A percentile compares a stretch with the other conserved stretches of the same genome.
Conservation (phyloP, 2,113 vertebrate species). For the Casuarius casuarius region DNA sequence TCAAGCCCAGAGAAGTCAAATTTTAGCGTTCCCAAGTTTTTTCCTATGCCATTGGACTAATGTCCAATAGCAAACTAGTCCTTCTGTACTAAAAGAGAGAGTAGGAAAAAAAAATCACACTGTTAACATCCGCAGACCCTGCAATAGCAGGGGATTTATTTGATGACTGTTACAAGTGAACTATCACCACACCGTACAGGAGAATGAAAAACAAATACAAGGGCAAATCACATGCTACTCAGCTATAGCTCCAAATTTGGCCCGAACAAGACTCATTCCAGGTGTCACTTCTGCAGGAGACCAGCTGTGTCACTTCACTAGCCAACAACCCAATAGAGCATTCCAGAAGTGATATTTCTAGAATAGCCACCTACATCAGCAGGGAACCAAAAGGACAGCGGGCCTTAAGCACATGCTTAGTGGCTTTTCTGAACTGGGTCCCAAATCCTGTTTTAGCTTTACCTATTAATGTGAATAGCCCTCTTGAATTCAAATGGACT, state of each 20-base stretch:
- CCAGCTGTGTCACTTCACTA: neutral
- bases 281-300: neutral
- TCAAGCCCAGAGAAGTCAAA: neutral
- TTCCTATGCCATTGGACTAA: neutral
- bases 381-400: neutral
- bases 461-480: constrained; percentile 42
- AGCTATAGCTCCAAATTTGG: neutral
- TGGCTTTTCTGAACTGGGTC: neutral
- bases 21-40: neutral
- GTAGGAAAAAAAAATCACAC: neutral
- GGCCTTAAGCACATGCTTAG: neutral
- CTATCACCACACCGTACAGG: neutral
- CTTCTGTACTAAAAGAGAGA: neutral
- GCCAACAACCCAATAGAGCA: neutral
- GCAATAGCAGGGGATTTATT: neutral
- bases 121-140: neutral
- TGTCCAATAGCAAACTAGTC: neutral
- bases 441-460: constrained; percentile 21
- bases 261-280: neutral
- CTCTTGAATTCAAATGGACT: constrained; percentile 22
- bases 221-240: neutral
- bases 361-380: neutral
- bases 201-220: neutral
- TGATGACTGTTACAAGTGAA: neutral
- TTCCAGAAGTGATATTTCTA: neutral